A percentile compares a stretch with the other conserved stretches of the same genome.
Conservation (phyloP, 2,113 vertebrate species). For the Petrocephalus microphthalmus region DNA sequence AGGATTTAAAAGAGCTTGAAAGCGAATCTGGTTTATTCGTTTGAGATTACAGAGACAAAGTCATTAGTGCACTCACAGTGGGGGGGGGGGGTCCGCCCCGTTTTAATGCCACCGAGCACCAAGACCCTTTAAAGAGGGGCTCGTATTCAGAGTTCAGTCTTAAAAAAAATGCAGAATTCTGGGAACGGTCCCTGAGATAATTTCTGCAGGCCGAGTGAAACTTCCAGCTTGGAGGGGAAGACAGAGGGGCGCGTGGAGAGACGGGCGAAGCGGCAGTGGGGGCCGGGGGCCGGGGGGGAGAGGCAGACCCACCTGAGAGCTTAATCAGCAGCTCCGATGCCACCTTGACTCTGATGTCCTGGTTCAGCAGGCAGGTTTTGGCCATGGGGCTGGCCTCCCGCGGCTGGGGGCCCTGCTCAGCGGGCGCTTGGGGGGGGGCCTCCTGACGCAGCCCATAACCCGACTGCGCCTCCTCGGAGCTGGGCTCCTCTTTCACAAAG, state of each 20-base stretch:
- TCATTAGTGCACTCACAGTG: not conserved
- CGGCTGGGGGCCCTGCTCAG: constrained; percentile 51
- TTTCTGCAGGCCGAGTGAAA: not conserved
- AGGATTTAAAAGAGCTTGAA: not conserved
- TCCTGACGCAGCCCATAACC: constrained; percentile 75
- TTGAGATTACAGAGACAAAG: not conserved
- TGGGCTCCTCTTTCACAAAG: constrained; percentile 89
- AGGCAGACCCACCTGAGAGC: constrained; percentile 76
- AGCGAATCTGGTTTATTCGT: not conserved
- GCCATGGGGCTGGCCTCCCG: constrained; percentile 64
- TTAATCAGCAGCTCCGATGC: constrained; percentile 97
- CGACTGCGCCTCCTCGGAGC: constrained; percentile 71
- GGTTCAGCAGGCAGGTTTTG: constrained; percentile 71
- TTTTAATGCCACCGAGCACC: not conserved
- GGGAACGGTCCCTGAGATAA: not conserved
- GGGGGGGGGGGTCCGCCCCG: not conserved
- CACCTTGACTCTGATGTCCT: constrained; percentile 87
- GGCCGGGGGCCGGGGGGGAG: constrained; percentile 40
- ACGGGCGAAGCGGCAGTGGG: not conserved
- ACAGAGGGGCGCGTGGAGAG: not conserved
- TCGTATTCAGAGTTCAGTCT: not conserved
- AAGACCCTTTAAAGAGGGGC: not conserved
- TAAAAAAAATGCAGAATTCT: not conserved
- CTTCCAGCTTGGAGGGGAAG: not conserved
- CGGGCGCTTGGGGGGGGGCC: constrained; percentile 42